phyloP scores from a whole-genome alignment of 2,113 vertebrate genomes.

The Setophaga coronata region DNA sequence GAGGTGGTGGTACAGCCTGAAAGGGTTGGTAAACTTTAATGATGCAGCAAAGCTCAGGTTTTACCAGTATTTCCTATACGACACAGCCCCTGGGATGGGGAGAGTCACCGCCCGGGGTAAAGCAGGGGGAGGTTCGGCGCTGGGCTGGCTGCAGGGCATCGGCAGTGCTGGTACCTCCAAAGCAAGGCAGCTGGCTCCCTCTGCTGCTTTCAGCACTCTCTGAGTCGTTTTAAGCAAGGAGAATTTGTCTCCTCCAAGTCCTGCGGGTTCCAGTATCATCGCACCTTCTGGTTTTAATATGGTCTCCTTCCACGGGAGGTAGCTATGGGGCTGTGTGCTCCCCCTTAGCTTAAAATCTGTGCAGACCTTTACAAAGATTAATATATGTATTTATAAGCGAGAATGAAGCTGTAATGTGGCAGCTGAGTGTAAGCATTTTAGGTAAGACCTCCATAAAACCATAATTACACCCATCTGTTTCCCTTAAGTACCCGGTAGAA shows the following conservation, averaged over 20 bases:
- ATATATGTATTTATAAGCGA: not conserved
- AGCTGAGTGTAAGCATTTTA: constrained; percentile 12
- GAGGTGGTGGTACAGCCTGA: not conserved
- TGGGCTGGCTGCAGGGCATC: not conserved
- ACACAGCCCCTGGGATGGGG: accelerated
- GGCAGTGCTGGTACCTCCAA: not conserved
- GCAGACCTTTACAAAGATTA: not conserved
- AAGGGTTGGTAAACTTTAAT: not conserved
- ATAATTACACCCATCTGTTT: constrained; percentile 19
- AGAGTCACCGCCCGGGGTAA: not conserved
- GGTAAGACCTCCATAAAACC: constrained; percentile 9
- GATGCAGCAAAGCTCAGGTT: not conserved
- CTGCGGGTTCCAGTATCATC: not conserved
- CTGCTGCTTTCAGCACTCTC: not conserved
- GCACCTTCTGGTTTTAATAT: not conserved
- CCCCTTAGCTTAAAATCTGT: not conserved
- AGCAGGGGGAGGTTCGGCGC: not conserved
- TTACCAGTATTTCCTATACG: not conserved
- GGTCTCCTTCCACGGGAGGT: not conserved
- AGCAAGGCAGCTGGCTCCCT: constrained; percentile 48
- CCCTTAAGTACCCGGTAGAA: not conserved
- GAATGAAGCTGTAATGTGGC: not conserved
- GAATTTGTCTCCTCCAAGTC: not conserved
- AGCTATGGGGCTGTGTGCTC: not conserved
- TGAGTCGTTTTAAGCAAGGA: not conserved